phyloP scores from a whole-genome alignment of 2,888 invertebrate species.

The Cylindroiulus punctatus region DNA sequence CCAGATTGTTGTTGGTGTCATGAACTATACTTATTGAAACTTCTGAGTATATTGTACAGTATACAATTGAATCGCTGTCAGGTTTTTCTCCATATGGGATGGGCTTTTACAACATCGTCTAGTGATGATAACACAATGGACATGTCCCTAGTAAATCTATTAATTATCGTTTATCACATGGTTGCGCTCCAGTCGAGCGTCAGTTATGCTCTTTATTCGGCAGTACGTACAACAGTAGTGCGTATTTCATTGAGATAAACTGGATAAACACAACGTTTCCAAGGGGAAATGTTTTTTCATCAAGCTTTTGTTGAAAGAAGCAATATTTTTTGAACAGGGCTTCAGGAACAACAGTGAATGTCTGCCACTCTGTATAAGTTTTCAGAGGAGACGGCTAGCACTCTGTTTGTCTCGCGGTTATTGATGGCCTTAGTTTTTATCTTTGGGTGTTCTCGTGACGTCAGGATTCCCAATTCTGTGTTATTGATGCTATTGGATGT shows the following conservation, averaged over 20 bases:
- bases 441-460: conserved; percentile 22
- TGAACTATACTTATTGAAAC: too few relatives aligned
- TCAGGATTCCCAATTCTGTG: conserved; percentile 5
- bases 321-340: background rate
- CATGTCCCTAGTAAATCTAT: background rate
- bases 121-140: background rate
- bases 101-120: too few relatives aligned
- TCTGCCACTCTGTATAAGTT: conserved; percentile 24
- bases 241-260: background rate
- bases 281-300: background rate
- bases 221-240: background rate
- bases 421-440: conserved; percentile 14
- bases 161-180: conserved; percentile 11
- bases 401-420: background rate
- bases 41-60: too few relatives aligned
- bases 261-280: background rate
- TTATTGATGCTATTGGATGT: conserved; percentile 5
- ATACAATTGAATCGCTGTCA: too few relatives aligned
- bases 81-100: too few relatives aligned
- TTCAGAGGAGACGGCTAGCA: background rate
- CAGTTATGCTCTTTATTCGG: background rate
- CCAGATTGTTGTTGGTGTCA: too few relatives aligned
- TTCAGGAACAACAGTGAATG: background rate
- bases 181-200: conserved; percentile 5
- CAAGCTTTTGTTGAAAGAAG: conserved; percentile 12